phyloP scores from a whole-genome alignment of 2,888 invertebrate genomes.

The Tipula helvola region DNA sequence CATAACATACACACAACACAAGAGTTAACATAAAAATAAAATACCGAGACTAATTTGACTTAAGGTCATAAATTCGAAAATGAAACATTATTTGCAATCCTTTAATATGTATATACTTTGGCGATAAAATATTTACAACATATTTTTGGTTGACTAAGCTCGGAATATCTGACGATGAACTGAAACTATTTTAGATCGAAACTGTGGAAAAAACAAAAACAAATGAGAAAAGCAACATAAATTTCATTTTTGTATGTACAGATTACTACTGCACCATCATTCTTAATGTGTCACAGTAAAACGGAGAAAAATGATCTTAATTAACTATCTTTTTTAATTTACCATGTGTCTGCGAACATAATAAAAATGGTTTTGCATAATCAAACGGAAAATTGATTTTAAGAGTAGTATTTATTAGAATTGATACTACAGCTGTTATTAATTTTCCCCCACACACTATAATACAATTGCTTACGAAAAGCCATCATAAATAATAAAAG shows the following conservation, averaged over 20 bases:
- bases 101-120: not conserved
- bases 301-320: not conserved
- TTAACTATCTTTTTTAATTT: not conserved
- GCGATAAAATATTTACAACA: not conserved
- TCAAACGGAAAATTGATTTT: not conserved
- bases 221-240: not conserved
- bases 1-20: not conserved
- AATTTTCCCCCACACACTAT: not conserved
- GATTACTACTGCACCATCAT: not conserved
- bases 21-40: not conserved
- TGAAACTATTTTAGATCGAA: not conserved
- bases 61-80: not conserved
- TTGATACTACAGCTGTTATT: not conserved
- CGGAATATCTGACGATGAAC: not conserved
- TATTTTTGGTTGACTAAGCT: not conserved
- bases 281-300: not conserved
- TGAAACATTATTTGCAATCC: not conserved
- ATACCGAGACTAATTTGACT: not conserved
- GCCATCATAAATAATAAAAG: not conserved
- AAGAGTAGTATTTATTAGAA: not conserved
- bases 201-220: not conserved
- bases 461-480: no score
- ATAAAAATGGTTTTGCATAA: not conserved
- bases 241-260: not conserved
- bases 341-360: not conserved